Conservation (phyloP, 2,797 vertebrate genomes). For the Petrocephalus sullivani region DNA sequence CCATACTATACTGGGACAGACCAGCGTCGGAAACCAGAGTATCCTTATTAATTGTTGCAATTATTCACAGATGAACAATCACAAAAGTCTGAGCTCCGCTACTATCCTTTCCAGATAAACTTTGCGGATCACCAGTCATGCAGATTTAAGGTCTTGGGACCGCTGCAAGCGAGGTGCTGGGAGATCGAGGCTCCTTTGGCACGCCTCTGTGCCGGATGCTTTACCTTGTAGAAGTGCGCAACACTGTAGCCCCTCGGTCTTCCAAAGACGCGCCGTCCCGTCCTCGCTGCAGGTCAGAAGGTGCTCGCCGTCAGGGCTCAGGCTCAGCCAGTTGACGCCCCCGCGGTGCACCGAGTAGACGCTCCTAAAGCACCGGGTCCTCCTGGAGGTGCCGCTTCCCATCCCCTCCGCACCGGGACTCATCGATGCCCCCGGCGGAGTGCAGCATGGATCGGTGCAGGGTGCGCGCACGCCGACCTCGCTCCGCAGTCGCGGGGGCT, state of each 20-base stretch:
- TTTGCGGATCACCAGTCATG: not conserved
- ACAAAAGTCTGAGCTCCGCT: not conserved
- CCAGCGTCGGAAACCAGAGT: not conserved
- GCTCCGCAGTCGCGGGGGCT: not conserved
- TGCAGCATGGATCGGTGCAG: not conserved
- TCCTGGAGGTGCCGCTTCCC: constrained; percentile 64
- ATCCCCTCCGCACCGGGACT: constrained; percentile 38
- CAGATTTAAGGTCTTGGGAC: not conserved
- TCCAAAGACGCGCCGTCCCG: constrained; percentile 68
- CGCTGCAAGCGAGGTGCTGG: not conserved
- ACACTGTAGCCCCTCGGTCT: constrained; percentile 63
- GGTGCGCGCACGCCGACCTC: not conserved
- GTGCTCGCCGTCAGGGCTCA: constrained; percentile 68
- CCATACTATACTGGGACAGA: not conserved
- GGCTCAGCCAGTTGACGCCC: constrained; percentile 72
- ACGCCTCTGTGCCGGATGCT: not conserved
- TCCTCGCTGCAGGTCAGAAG: constrained; percentile 71
- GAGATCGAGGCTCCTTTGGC: not conserved
- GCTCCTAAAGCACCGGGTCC: constrained; percentile 42
- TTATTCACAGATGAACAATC: not conserved
- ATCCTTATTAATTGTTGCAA: not conserved
- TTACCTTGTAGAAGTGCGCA: constrained; percentile 63
- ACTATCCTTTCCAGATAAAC: not conserved
- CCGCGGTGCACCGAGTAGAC: constrained; percentile 66
- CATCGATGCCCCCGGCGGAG: not conserved